Evolutionary conservation across 2,113 vertebrate species (phyloP), one percentile per base, ranked within the genome.

Genomic region (Gnathonemus echidnorhynchus): DNA sequence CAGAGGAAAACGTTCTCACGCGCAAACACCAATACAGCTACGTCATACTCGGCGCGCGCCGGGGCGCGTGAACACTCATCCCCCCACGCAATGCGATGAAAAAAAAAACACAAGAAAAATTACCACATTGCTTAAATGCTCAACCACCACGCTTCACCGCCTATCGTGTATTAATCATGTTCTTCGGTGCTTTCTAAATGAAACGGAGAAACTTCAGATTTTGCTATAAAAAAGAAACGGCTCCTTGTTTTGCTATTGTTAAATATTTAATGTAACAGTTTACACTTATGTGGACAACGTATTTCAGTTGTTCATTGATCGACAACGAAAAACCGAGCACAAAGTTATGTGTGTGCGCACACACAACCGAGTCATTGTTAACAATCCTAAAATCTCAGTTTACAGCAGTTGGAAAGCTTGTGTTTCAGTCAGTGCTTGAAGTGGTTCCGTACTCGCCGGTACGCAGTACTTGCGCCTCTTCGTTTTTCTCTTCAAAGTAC

Each of bases 361-460:
- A 89, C 49, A 89, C 17, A 17, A 42, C 48, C n/a, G 50, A 89
- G 52, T 85, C 52, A 56, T 83, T 89, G 24, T 90, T 90, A 90
- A 27, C 39, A 66, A 87, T 35, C 53, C 39, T 50, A n/a, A 52
- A 42, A 50, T 27, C 46, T 93, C 94, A 93, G 89, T 94, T 92
- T 95, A 96, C 95, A 95, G 95, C 94, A 95, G 95, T 95, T 91
- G 94, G 94, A 95, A 94, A 94, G 92, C 92, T 94, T 90, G 91
- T 91, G 35, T 80, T 93, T 92, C 92, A n/a, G 83, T 85, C 45
- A 39, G 27, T 70, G 27, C 27, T 70, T 27, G 62, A 31, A 70
- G 62, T 31, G 62, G 62, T 27, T 3, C 27, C 8, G n/a, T 11
- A 27, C 62, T 27, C 62, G 62, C 62, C 62, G 62, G n/a, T 31